Conservation (phyloP, 2,113 vertebrate genomes). For the Tringa solitaria region DNA sequence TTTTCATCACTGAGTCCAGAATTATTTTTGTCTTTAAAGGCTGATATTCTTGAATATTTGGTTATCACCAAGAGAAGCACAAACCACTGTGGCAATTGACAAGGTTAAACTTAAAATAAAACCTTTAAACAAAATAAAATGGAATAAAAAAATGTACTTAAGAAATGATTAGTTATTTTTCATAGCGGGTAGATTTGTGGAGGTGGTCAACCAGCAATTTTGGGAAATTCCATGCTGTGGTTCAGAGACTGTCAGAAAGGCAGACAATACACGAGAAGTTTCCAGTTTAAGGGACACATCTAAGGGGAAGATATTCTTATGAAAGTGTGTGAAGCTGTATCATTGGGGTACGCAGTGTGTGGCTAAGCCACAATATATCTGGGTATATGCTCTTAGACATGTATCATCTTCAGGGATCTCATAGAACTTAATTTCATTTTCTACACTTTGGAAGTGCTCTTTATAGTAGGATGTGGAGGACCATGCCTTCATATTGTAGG, state of each 20-base stretch:
- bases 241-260: background rate
- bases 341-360: background rate
- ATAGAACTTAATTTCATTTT: background rate
- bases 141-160: background rate
- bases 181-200: background rate
- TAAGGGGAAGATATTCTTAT: background rate
- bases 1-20: background rate
- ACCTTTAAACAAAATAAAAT: background rate
- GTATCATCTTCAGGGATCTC: background rate
- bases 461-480: background rate
- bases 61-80: background rate
- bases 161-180: background rate
- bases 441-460: background rate
- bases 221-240: background rate
- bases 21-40: background rate
- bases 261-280: background rate
- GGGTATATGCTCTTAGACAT: background rate
- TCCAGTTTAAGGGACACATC: background rate
- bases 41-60: background rate
- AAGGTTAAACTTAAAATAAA: background rate
- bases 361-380: background rate
- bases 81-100: background rate
- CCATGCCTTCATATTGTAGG: background rate
- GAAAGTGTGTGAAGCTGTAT: background rate
- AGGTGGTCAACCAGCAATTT: background rate